Base-by-base conservation (phyloP, 2,113 vertebrate species). In the Seriola quinqueradiata region DNA sequence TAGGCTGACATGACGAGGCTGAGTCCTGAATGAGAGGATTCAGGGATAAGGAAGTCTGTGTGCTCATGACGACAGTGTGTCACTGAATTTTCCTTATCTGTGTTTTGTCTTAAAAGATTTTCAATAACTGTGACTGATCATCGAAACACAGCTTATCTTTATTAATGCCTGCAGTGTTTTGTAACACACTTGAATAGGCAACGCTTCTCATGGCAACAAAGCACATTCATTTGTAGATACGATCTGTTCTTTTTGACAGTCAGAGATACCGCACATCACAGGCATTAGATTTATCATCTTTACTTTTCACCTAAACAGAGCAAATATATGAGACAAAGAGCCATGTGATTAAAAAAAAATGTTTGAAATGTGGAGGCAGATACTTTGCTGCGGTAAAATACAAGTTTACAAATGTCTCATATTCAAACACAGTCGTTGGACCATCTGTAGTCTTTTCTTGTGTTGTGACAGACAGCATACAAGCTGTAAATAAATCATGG, bases 41-140 rank as follows among this genome's bases (percentile, higher is more conserved):
- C 32, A 25, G 19, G 8, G 14, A 76, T 28, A 59, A 81, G 34
- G 25, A 61, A 68, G 50, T 54, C 17, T 73, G 50, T 59, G 40
- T 66, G 57, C 12, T 40, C 57, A 55, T 68, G 64, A 52, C 42
- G 38, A 73, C 10, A 0, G 69, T 63, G 17, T 74, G n/a, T 58
- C n/a, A 34, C 28, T 58, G 34, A 63, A 72, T 65, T 46, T 36
- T 44, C 38, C 65, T 40, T 79, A 64, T 84, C 67, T 75, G 55
- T 25, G 10, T 71, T 68, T 84, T 85, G 73, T 23, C 78, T 71
- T 65, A 70, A 85, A 77, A 52, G 5, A 83, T 70, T 74, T 75
- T 64, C 54, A 78, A 75, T 71, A 85, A 69, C 40, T 69, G 46
- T 59, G 69, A 79, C 54, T 34, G 58, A 78, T 77, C 60, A 65